phyloP scores from a whole-genome alignment of 2,113 vertebrate genomes.

The Pica pica region DNA sequence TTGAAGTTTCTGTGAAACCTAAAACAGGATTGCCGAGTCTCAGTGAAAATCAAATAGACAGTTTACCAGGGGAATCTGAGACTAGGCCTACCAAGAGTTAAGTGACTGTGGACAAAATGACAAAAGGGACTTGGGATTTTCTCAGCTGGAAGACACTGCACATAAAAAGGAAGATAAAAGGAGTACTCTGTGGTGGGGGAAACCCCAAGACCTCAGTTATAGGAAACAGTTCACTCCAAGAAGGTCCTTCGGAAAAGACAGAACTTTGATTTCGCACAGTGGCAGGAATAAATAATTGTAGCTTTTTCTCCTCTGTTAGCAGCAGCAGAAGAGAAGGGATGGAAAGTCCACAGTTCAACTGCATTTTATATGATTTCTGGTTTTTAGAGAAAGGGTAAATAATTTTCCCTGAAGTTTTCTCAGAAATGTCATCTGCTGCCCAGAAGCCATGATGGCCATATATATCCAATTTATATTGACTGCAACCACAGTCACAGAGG shows the following conservation, averaged over 20 bases:
- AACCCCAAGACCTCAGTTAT: not conserved
- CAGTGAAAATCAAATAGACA: not conserved
- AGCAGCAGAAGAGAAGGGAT: not conserved
- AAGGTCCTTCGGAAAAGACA: not conserved
- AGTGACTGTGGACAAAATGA: not conserved
- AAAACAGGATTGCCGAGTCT: not conserved
- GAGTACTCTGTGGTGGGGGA: constrained; percentile 6
- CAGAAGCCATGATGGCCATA: rapidly evolving
- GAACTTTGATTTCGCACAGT: not conserved
- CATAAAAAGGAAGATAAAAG: constrained; percentile 32
- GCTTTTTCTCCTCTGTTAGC: not conserved
- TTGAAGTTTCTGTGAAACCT: not conserved
- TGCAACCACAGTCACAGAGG: not conserved
- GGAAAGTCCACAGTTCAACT: not conserved
- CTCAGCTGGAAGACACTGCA: not conserved
- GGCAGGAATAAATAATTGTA: not conserved
- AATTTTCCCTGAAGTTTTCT: not conserved
- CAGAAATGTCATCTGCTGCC: not conserved
- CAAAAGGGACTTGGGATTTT: not conserved
- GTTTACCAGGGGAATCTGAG: not conserved
- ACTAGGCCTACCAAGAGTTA: not conserved
- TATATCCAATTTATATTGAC: not conserved
- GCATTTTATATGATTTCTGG: not conserved
- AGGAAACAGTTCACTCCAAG: not conserved
- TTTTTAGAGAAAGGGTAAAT: not conserved